Evolutionary conservation across 2,797 vertebrate genomes (phyloP).

Genomic region (Sebastolobus alascanus): DNA sequence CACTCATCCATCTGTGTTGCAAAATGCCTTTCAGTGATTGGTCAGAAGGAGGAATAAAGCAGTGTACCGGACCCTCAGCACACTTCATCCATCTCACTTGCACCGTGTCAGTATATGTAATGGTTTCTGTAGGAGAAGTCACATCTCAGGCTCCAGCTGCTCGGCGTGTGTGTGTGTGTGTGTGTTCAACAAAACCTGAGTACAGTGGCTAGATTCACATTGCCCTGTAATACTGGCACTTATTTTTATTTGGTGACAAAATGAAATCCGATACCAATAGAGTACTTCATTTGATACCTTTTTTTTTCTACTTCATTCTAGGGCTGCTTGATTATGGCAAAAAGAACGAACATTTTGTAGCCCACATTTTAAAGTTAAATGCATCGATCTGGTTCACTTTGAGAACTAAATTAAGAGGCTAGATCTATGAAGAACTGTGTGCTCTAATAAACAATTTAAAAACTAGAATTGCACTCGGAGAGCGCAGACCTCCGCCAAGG

Average conservation of each 20-base stretch:
- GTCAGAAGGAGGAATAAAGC: conserved; percentile 2
- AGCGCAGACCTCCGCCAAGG: no score
- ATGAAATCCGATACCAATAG: background rate
- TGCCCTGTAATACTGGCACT: background rate
- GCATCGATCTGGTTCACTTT: no score
- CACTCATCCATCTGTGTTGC: conserved; percentile 44
- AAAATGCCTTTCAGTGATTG: background rate
- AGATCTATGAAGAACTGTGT: no score
- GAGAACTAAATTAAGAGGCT: no score
- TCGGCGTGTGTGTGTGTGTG: background rate
- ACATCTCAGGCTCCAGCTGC: background rate
- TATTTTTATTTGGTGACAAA: conserved; percentile 6
- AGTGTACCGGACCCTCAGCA: conserved; percentile 18
- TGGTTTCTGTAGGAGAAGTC: conserved; percentile 18
- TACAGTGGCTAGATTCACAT: background rate
- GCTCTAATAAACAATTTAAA: no score
- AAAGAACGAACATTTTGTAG: no score
- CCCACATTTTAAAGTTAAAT: no score
- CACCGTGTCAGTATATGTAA: conserved; percentile 24
- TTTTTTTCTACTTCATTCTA: no score
- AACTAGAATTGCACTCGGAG: no score
- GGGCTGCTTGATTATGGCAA: no score
- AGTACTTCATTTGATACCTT: background rate
- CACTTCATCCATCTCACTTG: conserved; percentile 38
- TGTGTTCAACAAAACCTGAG: background rate